Base-by-base conservation (phyloP, 2,797 vertebrate species). In the Champsocephalus gunnari region DNA sequence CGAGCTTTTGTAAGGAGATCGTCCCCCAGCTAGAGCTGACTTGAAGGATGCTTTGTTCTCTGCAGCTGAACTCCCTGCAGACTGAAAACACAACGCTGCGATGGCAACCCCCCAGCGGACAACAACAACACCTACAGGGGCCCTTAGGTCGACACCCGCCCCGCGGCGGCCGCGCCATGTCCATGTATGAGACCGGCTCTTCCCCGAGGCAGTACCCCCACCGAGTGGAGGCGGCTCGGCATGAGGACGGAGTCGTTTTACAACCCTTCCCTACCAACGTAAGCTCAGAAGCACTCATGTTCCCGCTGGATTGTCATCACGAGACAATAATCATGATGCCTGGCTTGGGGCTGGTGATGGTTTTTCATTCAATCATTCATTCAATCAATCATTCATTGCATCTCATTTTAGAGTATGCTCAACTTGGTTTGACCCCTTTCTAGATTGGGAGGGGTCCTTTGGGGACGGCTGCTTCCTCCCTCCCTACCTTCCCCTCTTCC, bases 151-250 rank as follows among this genome's bases (percentile, higher is more conserved):
- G 96, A 65, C 96, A 96, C 0, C 94, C 95, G 16, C 92, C 94
- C 45, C 96, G 97, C 3, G 96, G 97, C 84, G 97, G 97, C 88
- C 96, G 98, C 9, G 96, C 98, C 86, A 97, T 99, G 96, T 99
- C 98, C 75, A 99, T 99, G 98, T 99, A 99, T 9, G 98, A 99
- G 96, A 99, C 98, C 0, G 97, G 98, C 86, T 99, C 98, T 0
- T 93, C 95, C 58, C 95, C 95, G 79, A 97, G 96, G 86, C 96
- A 96, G 45, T 98, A 95, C 93, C 95, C 97, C 92, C 96, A 97
- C 84, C 90, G 96, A 88, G 96, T 88, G 38, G 97, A 98, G 83
- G 91, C 92, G 1, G 80, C 93, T 12, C 96, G 94, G 69, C 96
- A 95, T 0, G 96, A 99, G 34, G 96, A 98, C 32, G 96, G 95